Evolutionary conservation across 2,797 vertebrate genomes (phyloP).

Genomic region (Natrix natrix): DNA sequence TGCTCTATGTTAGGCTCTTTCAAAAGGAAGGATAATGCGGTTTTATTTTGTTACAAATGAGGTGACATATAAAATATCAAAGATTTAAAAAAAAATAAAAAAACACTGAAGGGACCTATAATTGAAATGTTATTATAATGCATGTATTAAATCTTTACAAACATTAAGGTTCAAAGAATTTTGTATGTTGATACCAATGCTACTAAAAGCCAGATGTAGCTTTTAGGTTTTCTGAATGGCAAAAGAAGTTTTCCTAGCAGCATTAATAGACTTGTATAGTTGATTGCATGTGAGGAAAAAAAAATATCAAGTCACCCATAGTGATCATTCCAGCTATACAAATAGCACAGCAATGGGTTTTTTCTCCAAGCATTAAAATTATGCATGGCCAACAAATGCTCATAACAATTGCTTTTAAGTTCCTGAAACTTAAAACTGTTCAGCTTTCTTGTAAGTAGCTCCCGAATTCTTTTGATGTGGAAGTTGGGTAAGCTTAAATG

Average conservation of each 20-base stretch:
- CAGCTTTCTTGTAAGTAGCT: conserved; percentile 80
- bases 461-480: conserved; percentile 84
- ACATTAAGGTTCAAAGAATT: conserved; percentile 5
- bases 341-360: conserved; percentile 77
- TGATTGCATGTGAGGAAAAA: conserved; percentile 41
- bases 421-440: conserved; percentile 77
- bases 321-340: conserved; percentile 77
- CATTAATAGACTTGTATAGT: conserved; percentile 42
- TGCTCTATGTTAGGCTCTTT: not conserved
- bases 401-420: conserved; percentile 79
- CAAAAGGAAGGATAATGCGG: not conserved
- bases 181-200: conserved; percentile 16
- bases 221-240: conserved; percentile 46
- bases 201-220: conserved; percentile 36
- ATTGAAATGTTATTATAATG: not conserved
- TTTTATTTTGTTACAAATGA: not conserved
- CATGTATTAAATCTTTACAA: not conserved
- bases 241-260: conserved; percentile 48
- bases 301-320: conserved; percentile 45
- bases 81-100: no score
- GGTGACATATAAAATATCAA: not conserved
- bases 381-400: conserved; percentile 72
- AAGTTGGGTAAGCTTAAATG: conserved; percentile 77
- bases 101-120: not conserved
- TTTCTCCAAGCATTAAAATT: conserved; percentile 71